A percentile compares a stretch with the other conserved stretches of the same genome.
Evolutionary conservation across 2,888 invertebrate species (phyloP).

Genomic region (Eucera pruinosa): DNA sequence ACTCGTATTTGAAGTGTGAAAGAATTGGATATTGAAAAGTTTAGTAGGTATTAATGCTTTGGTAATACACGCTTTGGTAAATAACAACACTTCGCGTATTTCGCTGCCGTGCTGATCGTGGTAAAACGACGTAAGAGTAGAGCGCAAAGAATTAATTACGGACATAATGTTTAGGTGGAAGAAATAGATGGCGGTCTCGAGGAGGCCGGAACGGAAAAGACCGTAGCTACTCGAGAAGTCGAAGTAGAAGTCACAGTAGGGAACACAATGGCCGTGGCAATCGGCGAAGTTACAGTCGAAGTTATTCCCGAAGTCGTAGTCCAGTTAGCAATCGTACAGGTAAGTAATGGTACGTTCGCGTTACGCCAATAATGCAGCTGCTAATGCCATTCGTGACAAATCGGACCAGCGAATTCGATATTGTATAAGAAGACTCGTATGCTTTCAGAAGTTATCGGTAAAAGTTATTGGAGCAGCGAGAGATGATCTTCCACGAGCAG

Average conservation of each 20-base stretch:
- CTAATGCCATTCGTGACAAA: not conserved
- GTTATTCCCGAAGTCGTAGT: constrained; percentile 83
- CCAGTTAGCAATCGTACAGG: constrained; percentile 81
- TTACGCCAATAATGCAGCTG: constrained; percentile 1
- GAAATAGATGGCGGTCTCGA: constrained; percentile 82
- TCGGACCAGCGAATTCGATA: not conserved
- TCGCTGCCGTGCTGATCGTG: no score
- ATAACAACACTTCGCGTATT: no score
- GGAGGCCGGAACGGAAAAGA: constrained; percentile 80
- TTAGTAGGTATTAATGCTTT: no score
- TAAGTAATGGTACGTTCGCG: constrained; percentile 57
- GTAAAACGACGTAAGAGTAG: no score
- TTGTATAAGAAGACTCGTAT: constrained; percentile 30
- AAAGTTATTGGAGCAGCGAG: constrained; percentile 83
- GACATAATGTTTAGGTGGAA: constrained; percentile 79
- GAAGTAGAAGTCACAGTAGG: constrained; percentile 80
- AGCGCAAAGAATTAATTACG: no score
- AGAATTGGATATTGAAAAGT: no score
- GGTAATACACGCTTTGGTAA: no score
- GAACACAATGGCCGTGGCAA: constrained; percentile 80
- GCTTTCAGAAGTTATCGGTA: constrained; percentile 80
- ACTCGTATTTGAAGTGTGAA: no score
- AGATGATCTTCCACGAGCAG: constrained; percentile 77
- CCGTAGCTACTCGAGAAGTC: constrained; percentile 81
- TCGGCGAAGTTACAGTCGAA: constrained; percentile 82